A percentile compares a stretch with the other conserved stretches of the same genome.
phyloP scores from a whole-genome alignment of 2,888 invertebrate species.

The Drosophila fungiperda region DNA sequence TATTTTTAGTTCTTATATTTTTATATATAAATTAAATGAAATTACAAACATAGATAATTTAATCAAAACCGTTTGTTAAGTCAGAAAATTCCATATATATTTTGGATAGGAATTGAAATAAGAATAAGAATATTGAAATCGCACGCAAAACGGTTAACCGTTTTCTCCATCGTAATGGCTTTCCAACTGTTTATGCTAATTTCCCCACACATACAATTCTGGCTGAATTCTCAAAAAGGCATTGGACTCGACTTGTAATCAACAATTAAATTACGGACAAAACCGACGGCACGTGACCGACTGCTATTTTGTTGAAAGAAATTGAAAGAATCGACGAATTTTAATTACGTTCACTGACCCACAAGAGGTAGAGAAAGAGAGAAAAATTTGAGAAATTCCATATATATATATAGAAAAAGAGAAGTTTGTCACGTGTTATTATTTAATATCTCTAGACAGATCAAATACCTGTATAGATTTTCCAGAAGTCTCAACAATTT shows the following conservation, averaged over 20 bases:
- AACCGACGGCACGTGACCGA: constrained; percentile 44
- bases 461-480: constrained; percentile 4
- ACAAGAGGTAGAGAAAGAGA: too few relatives aligned
- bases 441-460: not conserved
- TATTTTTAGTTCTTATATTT: not conserved
- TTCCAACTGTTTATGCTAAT: constrained; percentile 33
- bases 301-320: constrained; percentile 10
- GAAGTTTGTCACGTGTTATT: constrained; percentile 9
- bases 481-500: constrained; percentile 31
- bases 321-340: constrained; percentile 8
- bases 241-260: constrained; percentile 43
- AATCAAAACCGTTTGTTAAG: constrained; percentile 1
- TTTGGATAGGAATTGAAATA: constrained; percentile 2
- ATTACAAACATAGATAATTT: constrained; percentile 15
- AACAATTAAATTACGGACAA: constrained; percentile 24
- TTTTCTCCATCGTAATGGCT: constrained; percentile 7
- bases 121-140: not conserved
- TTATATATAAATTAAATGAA: not conserved
- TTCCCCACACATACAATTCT: constrained; percentile 19
- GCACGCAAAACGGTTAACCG: constrained; percentile 22
- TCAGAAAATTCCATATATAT: constrained; percentile 27
- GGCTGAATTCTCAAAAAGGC: constrained; percentile 33
- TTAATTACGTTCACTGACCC: constrained; percentile 42
- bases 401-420: not conserved
- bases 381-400: not conserved